Conservation (phyloP, 2,113 vertebrate genomes). For the Indicator indicator region DNA sequence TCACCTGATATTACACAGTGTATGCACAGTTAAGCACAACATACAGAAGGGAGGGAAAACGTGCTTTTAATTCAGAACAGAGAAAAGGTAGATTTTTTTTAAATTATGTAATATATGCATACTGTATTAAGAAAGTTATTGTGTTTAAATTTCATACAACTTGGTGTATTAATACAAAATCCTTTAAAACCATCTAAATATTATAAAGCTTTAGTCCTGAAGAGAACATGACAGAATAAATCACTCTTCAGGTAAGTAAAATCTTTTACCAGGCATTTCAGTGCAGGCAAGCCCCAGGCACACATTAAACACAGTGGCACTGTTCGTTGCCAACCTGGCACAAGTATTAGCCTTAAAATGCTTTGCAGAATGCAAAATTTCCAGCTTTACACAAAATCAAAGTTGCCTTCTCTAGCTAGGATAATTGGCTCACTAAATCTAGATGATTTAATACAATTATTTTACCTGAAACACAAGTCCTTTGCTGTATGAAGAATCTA, state of each 20-base stretch:
- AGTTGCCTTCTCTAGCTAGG: not conserved
- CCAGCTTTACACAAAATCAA: not conserved
- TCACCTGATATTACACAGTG: not conserved
- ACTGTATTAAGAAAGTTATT: not conserved
- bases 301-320: not conserved
- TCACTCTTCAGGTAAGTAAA: not conserved
- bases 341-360: not conserved
- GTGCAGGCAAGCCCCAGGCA: not conserved
- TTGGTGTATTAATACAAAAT: not conserved
- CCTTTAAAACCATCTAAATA: not conserved
- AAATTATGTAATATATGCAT: not conserved
- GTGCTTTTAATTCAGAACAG: not conserved
- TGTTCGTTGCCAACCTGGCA: not conserved
- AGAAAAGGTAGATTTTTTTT: not conserved
- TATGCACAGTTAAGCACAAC: not conserved
- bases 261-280: not conserved
- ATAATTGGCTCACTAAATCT: not conserved
- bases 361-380: not conserved
- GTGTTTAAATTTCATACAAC: not conserved
- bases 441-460: not conserved
- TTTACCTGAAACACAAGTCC: conserved; percentile 96
- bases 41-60: not conserved
- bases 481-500: conserved; percentile 78
- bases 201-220: not conserved
- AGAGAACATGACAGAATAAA: not conserved